These are phyloP conservation scores for Cloeon dipterum DNA, from an alignment of 2,888 invertebrate genomes.

Conservation along the genomic window DNA sequence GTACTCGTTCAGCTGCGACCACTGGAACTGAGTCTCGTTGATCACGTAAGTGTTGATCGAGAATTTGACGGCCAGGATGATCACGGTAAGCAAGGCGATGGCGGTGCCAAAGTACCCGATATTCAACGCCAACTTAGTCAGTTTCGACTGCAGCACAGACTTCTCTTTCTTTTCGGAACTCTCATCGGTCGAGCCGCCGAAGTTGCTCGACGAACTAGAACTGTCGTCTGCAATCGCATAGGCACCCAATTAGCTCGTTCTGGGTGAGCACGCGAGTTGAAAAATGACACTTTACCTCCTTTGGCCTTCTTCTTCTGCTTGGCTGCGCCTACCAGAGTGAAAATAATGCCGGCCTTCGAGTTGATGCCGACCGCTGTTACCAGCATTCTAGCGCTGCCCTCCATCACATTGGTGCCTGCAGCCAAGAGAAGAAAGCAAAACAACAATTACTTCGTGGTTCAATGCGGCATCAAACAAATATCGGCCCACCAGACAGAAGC, in stretches of 20 bases:
- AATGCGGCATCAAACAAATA: neutral
- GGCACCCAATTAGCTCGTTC: neutral
- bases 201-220: neutral
- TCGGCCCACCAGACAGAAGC: conserved; percentile 21
- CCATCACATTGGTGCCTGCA: conserved; percentile 40
- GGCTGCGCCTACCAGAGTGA: conserved; percentile 31
- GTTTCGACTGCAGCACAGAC: conserved; percentile 38
- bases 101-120: conserved; percentile 40
- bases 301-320: conserved; percentile 18
- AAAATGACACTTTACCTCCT: no score
- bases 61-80: conserved; percentile 33
- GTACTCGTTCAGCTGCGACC: conserved; percentile 24
- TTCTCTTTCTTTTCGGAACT: conserved; percentile 9
- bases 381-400: conserved; percentile 38
- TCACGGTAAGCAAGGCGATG: conserved; percentile 34
- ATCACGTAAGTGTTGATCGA: conserved; percentile 28
- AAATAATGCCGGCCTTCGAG: conserved; percentile 43
- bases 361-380: conserved; percentile 39
- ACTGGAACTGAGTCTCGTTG: conserved; percentile 17
- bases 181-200: neutral
- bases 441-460: neutral
- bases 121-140: conserved; percentile 38
- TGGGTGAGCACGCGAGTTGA: no score
- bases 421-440: conserved; percentile 6
- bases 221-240: neutral